phyloP scores from a whole-genome alignment of 2,113 vertebrate genomes.

The Catagonus wagneri region DNA sequence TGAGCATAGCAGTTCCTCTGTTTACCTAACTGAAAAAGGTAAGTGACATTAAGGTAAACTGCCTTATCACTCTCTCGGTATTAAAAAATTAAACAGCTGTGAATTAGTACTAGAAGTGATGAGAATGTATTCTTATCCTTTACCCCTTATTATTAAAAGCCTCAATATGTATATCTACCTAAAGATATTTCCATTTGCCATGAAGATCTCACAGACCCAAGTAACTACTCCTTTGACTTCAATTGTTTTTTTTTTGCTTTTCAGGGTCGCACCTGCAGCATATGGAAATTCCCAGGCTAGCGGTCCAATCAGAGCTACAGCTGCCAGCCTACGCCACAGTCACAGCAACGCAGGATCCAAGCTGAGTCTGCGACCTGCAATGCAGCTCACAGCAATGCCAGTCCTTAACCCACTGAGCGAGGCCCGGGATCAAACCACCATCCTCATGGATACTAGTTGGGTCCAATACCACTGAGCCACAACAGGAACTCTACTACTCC shows the following conservation, averaged over 20 bases:
- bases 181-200: slow-evolving; percentile 28
- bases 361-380: no score
- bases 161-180: neutral
- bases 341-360: no score
- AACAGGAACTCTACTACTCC: neutral
- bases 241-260: neutral
- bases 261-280: no score
- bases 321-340: no score
- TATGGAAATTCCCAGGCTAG: no score
- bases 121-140: slow-evolving; percentile 3
- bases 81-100: neutral
- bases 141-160: slow-evolving; percentile 18
- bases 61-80: neutral
- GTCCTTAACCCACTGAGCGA: no score
- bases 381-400: no score
- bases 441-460: no score
- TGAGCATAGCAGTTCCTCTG: neutral
- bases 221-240: slow-evolving; percentile 50
- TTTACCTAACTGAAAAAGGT: slow-evolving; percentile 39
- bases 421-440: no score
- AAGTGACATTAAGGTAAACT: slow-evolving; percentile 29
- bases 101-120: neutral
- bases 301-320: no score
- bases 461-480: no score
- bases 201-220: neutral